Conservation (phyloP, 2,113 vertebrate species). For the Motacilla tschutschensis region DNA sequence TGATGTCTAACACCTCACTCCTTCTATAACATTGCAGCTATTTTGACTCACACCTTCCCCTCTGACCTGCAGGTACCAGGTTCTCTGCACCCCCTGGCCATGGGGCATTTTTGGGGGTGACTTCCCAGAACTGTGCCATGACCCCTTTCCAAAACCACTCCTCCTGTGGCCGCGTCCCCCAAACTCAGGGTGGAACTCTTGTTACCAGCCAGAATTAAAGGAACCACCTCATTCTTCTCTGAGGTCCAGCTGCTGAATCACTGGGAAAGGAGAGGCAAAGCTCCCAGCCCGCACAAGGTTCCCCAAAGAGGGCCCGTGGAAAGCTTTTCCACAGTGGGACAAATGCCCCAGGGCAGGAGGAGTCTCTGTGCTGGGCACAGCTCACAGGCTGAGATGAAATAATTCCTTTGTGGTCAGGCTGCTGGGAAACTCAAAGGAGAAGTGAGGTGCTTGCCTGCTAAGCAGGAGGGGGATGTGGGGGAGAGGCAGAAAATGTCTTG, state of each 20-base stretch:
- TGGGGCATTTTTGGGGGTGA: not conserved
- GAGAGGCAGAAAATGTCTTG: not conserved
- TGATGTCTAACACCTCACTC: not conserved
- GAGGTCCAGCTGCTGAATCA: not conserved
- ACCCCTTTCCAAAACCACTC: not conserved
- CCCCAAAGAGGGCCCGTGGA: not conserved
- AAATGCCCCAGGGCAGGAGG: not conserved
- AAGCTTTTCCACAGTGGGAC: not conserved
- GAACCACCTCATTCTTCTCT: not conserved
- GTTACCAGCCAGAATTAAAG: not conserved
- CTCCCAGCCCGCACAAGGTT: not conserved
- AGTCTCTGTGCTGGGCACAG: not conserved
- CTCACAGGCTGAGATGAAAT: not conserved
- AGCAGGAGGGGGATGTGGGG: not conserved
- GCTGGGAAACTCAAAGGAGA: slow-evolving; percentile 6
- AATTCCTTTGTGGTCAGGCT: not conserved
- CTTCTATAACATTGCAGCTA: not conserved
- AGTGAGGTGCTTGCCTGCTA: not conserved
- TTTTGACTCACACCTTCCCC: not conserved
- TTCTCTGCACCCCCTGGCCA: not conserved
- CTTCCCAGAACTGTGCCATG: not conserved
- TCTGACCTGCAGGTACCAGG: not conserved
- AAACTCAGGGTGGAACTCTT: not conserved
- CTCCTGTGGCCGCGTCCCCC: not conserved
- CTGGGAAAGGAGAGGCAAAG: not conserved